These are phyloP conservation scores for Aleadryas rufinucha DNA, from an alignment of 2,113 vertebrate genomes.

Conservation along the genomic window DNA sequence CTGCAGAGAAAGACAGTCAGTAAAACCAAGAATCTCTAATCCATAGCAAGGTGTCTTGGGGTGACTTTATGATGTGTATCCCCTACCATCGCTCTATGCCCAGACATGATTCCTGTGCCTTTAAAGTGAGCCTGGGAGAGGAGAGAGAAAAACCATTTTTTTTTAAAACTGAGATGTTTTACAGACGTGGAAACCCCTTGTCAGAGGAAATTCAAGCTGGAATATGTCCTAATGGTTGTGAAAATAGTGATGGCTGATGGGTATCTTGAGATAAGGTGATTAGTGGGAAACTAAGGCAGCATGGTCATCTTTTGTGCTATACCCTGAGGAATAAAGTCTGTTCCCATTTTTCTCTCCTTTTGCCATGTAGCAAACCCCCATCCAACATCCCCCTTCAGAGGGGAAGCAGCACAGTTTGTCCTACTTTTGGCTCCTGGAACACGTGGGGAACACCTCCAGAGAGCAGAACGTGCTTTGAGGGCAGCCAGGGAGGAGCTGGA, in stretches of 20 bases:
- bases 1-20: background rate
- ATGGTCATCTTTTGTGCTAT: background rate
- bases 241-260: background rate
- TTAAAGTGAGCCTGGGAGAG: too few relatives aligned
- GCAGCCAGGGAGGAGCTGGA: background rate
- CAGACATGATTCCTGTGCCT: too few relatives aligned
- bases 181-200: background rate
- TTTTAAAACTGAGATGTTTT: background rate
- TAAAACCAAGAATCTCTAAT: background rate
- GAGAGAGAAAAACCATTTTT: too few relatives aligned
- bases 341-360: background rate
- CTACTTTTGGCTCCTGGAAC: rapidly evolving
- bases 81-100: too few relatives aligned
- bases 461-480: background rate
- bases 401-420: background rate
- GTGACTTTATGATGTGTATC: too few relatives aligned
- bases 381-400: rapidly evolving
- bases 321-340: background rate
- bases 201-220: background rate
- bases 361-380: background rate
- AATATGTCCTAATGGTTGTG: background rate
- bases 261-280: background rate
- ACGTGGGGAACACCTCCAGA: rapidly evolving
- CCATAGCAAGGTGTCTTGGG: background rate
- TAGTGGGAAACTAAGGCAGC: background rate